Conservation (phyloP, 30 jellyfish, hydroid and myxozoan species). For the Pelagia noctiluca region DNA sequence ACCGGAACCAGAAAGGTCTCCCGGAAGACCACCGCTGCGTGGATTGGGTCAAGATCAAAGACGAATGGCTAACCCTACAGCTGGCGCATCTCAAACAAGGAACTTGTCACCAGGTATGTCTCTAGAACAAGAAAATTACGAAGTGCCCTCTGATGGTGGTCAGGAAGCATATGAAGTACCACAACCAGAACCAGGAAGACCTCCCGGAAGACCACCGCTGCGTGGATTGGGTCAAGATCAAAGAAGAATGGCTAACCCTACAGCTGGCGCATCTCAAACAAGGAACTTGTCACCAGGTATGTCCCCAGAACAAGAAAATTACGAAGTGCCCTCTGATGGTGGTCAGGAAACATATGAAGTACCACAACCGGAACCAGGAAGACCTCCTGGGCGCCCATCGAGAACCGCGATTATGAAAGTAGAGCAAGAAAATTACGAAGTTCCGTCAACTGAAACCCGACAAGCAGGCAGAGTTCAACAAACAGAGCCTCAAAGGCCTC, state of each 20-base stretch:
- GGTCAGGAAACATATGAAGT: neutral
- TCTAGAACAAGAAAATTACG: neutral
- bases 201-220: neutral
- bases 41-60: too few relatives aligned
- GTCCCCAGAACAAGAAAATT: neutral
- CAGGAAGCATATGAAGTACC: neutral
- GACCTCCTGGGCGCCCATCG: neutral
- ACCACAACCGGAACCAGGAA: neutral
- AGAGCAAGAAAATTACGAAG: slow-evolving; percentile 3
- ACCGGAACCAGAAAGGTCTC: too few relatives aligned
- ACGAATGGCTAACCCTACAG: too few relatives aligned
- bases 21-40: too few relatives aligned
- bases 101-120: neutral
- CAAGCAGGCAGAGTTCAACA: too few relatives aligned
- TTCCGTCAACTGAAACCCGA: too few relatives aligned
- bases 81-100: too few relatives aligned
- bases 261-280: neutral
- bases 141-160: neutral
- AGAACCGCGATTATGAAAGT: neutral
- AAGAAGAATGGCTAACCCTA: neutral
- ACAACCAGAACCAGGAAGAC: neutral
- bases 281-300: neutral
- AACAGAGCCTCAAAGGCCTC: too few relatives aligned
- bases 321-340: neutral
- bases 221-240: too few relatives aligned